Evolutionary conservation across 2,888 invertebrate species (phyloP), one percentile per base, ranked within the genome.

Genomic region (Lasiommata megera): DNA sequence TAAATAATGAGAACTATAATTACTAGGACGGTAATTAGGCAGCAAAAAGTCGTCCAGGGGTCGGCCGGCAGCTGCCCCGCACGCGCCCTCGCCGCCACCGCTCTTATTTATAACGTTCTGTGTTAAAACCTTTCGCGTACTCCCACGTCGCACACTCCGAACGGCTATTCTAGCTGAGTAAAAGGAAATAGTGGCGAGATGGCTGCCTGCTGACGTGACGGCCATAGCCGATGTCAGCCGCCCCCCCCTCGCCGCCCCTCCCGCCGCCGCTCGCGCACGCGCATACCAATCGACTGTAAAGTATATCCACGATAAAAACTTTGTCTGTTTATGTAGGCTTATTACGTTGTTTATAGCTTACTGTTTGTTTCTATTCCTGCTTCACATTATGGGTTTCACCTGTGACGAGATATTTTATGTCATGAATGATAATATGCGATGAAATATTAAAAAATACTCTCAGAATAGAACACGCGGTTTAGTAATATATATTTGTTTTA

Each of bases 121-220:
- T 46, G 52, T 18, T 9, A 53, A 54, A 56, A 54, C n/a, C n/a
- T n/a, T n/a, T n/a, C n/a, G n/a, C n/a, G n/a, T n/a, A n/a, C n/a
- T n/a, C n/a, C n/a, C n/a, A n/a, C n/a, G n/a, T n/a, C n/a, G n/a
- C n/a, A n/a, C n/a, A n/a, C n/a, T n/a, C n/a, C n/a, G n/a, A n/a
- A n/a, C 34, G 54, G 44, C 53, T 63, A 57, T 63, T 63, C 61
- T 51, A 54, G 58, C 12, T 58, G 59, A 54, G 58, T 56, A 57
- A 61, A 62, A 61, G 65, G 64, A 65, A 65, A 60, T 59, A 63
- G 56, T 57, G 55, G 64, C 51, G 54, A 59, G 59, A 61, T 58
- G 38, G 47, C 38, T 31, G n/a, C 28, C 43, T 18, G 44, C 44
- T 46, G 44, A 64, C 61, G 63, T 58, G 63, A 54, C 18, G 46